These are phyloP conservation scores for Eriocheir sinensis DNA, from an alignment of 1,140 invertebrate species.

Conservation along the genomic window DNA sequence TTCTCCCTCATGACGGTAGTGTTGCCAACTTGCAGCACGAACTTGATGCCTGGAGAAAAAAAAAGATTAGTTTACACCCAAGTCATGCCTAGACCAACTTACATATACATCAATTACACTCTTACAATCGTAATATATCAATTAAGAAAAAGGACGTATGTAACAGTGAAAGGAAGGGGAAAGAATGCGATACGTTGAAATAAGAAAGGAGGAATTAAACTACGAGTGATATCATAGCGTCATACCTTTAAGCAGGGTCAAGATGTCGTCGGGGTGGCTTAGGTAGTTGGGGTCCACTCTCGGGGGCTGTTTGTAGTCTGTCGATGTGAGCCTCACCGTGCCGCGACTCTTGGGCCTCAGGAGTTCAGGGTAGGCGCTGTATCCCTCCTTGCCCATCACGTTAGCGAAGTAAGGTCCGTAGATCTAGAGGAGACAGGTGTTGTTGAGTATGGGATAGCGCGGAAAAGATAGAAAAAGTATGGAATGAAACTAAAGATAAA, in stretches of 20 bases:
- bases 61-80: too few species aligned
- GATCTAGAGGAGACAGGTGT: not conserved
- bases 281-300: conserved; percentile 90
- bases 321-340: conserved; percentile 86
- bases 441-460: too few species aligned
- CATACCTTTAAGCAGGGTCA: conserved; percentile 33
- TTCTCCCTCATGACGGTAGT: conserved; percentile 8
- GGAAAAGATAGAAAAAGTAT: not conserved
- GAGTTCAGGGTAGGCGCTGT: conserved; percentile 84
- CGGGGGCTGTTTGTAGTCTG: conserved; percentile 89
- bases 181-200: too few species aligned
- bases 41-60: conserved; percentile 28
- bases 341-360: conserved; percentile 89
- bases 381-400: not conserved
- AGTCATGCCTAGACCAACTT: too few species aligned
- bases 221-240: too few species aligned
- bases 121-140: too few species aligned
- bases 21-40: conserved; percentile 44
- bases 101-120: too few species aligned
- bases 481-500: not conserved
- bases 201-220: too few species aligned
- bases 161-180: too few species aligned
- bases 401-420: not conserved
- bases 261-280: conserved; percentile 80
- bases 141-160: too few species aligned